Base-by-base conservation (phyloP, 2,113 vertebrate genomes). In the Sphaerodactylus townsendi region DNA sequence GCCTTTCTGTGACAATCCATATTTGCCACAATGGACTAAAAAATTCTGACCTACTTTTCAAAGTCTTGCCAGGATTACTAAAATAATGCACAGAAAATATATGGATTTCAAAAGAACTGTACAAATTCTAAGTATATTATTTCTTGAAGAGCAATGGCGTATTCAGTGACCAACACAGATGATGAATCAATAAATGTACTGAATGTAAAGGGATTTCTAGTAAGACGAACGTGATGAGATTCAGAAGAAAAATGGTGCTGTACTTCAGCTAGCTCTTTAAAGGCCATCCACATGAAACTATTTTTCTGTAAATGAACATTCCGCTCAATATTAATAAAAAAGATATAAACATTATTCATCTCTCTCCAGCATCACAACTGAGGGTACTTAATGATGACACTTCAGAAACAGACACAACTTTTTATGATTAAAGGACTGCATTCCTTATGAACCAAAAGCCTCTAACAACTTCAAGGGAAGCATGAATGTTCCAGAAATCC, bases 1-100 rank as follows among this genome's bases (percentile, higher is more conserved):
- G 92, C 86, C 37, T 89, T 91, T 81, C 91, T 90, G 95, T 89
- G 94, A 83, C 87, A 93, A 95, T 78, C 74, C 86, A 77, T 90
- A 56, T 35, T 28, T 2, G 9, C 14, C 10, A 81, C 39, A 53
- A 39, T 9, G 25, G 14, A 23, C 46, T 33, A n/a, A 50, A 39
- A 33, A 39, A 39, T 69, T 50, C 2, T 9, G 19, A 69, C 11
- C 10, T 14, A 23, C 28, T 14, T 56, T 56, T 28, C 1, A 11
- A 11, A 48, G 9, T 39, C 4, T 39, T 28, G 33, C 28, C 35
- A 69, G 21, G 21, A 53, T 44, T 10, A 44, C 15, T 44, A 17
- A 19, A n/a, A 78, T 66, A 79, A 44, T 46, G 59, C 19, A 19
- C 14, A 44, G 7, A 9, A 62, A 44, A 19, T 62, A 28, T 9